Evolutionary conservation across 2,113 vertebrate genomes (phyloP).

Genomic region (Aviceda subcristata): DNA sequence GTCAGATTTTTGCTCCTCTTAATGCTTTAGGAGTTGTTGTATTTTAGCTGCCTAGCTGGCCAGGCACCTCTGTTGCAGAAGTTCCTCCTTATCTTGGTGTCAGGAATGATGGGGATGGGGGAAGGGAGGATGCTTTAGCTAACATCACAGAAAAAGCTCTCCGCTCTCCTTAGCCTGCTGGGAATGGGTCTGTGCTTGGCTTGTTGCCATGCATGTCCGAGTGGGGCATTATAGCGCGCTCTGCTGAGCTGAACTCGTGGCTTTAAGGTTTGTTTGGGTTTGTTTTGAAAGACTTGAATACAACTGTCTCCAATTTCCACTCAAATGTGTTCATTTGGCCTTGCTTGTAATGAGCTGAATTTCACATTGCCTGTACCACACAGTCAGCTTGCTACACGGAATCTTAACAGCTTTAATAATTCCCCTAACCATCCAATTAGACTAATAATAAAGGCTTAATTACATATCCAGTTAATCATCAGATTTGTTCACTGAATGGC

Average conservation of each 20-base stretch:
- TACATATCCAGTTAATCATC: slow-evolving; percentile 64
- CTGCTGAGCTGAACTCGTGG: background rate
- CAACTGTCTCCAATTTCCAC: slow-evolving; percentile 39
- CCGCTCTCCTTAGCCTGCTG: background rate
- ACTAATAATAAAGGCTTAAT: slow-evolving; percentile 69
- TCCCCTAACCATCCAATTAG: slow-evolving; percentile 72
- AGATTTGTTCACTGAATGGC: slow-evolving; percentile 64
- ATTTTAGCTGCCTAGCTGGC: background rate
- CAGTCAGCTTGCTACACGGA: slow-evolving; percentile 56
- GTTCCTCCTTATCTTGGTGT: background rate
- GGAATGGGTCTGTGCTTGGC: background rate
- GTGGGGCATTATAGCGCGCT: background rate
- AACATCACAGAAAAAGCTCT: background rate
- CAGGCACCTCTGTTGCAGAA: background rate
- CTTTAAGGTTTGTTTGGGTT: slow-evolving; percentile 43
- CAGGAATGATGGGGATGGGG: background rate
- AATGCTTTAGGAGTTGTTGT: background rate
- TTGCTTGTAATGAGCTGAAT: slow-evolving; percentile 59
- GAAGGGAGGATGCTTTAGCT: background rate
- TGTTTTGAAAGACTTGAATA: slow-evolving; percentile 40
- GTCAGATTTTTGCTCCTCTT: background rate
- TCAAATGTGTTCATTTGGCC: slow-evolving; percentile 51
- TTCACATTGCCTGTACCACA: slow-evolving; percentile 52
- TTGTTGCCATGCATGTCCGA: background rate
- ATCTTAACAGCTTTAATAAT: slow-evolving; percentile 68